Conservation (phyloP, 2,888 invertebrate genomes). For the Ormyrus nitidulus region DNA sequence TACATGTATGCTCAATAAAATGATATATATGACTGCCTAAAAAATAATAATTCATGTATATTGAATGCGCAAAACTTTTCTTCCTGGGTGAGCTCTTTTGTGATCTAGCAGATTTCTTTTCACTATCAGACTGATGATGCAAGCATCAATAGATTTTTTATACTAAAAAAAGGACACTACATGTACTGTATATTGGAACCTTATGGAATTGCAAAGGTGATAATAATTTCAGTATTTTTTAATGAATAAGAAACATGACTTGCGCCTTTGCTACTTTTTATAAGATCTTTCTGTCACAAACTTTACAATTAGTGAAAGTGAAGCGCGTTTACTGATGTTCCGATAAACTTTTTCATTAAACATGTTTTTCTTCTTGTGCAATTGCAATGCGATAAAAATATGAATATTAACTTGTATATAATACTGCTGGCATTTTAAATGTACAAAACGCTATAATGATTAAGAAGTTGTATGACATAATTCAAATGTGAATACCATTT, state of each 20-base stretch:
- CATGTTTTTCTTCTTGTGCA: constrained; percentile 23
- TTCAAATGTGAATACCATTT: constrained; percentile 31
- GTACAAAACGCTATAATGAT: constrained; percentile 43
- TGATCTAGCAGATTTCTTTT: constrained; percentile 38
- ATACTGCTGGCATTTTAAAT: constrained; percentile 48
- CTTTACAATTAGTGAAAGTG: constrained; percentile 15
- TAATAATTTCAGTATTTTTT: constrained; percentile 53
- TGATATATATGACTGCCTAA: no score
- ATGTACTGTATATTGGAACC: constrained; percentile 34
- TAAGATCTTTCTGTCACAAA: constrained; percentile 32
- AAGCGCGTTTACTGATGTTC: constrained; percentile 24
- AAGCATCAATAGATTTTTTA: constrained; percentile 41
- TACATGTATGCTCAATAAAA: no score
- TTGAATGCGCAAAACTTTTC: background rate
- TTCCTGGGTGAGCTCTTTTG: constrained; percentile 17
- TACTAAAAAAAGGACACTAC: constrained; percentile 21
- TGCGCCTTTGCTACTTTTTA: constrained; percentile 51
- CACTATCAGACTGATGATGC: constrained; percentile 47
- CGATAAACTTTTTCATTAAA: constrained; percentile 17
- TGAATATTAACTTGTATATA: constrained; percentile 51
- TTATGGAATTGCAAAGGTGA: constrained; percentile 50
- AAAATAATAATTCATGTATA: no score
- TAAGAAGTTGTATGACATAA: constrained; percentile 25
- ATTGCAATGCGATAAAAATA: constrained; percentile 14
- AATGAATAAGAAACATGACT: constrained; percentile 26